Percentiles rank a stretch among this genome's conserved stretches.
Conservation (phyloP, 2,113 vertebrate species). For the Phylloscopus trochilus region DNA sequence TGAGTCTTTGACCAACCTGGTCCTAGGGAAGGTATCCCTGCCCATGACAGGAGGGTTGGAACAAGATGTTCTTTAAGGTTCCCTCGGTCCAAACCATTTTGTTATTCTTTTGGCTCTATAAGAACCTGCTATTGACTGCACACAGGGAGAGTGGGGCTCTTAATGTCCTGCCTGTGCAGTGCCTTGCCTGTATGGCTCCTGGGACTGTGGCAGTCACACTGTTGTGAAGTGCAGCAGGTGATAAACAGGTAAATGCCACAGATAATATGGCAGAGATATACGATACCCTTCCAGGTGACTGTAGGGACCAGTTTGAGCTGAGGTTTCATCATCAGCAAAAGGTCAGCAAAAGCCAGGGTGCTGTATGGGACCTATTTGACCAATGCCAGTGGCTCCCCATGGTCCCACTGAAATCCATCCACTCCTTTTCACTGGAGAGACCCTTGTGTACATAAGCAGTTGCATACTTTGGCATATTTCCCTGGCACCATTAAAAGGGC, state of each 20-base stretch:
- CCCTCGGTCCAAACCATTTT: neutral
- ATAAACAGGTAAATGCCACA: neutral
- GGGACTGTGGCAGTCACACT: neutral
- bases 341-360: neutral
- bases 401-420: neutral
- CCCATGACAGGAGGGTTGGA: neutral
- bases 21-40: neutral
- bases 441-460: neutral
- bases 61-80: neutral
- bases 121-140: neutral
- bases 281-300: neutral
- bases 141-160: neutral
- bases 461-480: neutral
- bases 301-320: neutral
- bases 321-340: neutral
- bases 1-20: neutral
- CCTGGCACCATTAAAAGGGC: neutral
- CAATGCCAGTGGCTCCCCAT: neutral
- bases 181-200: neutral
- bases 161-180: neutral
- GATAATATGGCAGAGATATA: neutral
- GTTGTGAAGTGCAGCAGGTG: neutral
- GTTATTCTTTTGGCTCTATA: neutral
- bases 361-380: neutral
- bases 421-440: neutral